Evolutionary conservation across 2,797 vertebrate species (phyloP).

Genomic region (Myotis daubentonii): DNA sequence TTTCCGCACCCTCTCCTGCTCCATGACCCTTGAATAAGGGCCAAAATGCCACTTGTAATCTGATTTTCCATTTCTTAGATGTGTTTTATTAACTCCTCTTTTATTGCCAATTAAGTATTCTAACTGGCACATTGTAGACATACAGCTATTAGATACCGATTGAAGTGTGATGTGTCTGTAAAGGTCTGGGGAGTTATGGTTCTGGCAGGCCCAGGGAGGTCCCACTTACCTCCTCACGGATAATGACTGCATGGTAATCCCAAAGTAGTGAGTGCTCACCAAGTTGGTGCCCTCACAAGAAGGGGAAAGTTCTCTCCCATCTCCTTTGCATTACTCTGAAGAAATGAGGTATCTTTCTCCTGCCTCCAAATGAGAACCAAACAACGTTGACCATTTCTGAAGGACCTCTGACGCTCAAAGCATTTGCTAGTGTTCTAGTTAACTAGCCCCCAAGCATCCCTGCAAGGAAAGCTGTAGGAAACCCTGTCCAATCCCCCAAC

Average conservation of each 20-base stretch:
- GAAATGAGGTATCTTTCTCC: background rate
- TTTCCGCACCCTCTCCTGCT: conserved; percentile 37
- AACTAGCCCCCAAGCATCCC: background rate
- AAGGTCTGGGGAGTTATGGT: conserved; percentile 25
- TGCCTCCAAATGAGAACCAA: background rate
- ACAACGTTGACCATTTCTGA: background rate
- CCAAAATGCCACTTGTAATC: conserved; percentile 57
- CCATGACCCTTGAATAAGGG: conserved; percentile 59
- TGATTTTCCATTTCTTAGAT: conserved; percentile 73
- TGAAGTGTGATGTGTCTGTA: conserved; percentile 73
- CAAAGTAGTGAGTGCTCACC: conserved; percentile 39
- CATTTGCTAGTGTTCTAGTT: background rate
- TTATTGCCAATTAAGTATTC: conserved; percentile 78
- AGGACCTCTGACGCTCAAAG: background rate
- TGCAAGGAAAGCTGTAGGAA: background rate
- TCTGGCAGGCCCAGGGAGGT: conserved; percentile 71
- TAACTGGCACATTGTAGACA: conserved; percentile 71
- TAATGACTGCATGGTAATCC: background rate
- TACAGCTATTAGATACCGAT: conserved; percentile 67
- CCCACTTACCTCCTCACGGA: conserved; percentile 53
- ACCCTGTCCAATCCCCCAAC: background rate
- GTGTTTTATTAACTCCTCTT: conserved; percentile 80
- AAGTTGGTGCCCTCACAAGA: conserved; percentile 10
- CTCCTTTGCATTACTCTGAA: conserved; percentile 6
- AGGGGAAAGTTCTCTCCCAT: background rate